Conservation (phyloP, 1,140 invertebrate species). For the Solenopsis fugax region DNA sequence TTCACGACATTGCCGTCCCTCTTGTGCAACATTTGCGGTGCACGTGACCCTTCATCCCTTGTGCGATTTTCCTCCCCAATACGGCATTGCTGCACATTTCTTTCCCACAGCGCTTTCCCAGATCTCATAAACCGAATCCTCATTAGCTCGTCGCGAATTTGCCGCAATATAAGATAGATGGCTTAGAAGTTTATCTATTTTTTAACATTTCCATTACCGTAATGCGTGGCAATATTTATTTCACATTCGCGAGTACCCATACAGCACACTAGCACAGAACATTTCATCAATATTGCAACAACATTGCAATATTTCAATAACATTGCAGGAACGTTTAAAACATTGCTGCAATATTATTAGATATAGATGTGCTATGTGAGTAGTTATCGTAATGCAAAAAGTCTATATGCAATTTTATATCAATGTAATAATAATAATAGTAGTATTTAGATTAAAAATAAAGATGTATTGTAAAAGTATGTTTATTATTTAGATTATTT, state of each 20-base stretch:
- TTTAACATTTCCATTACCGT: conserved; percentile 7
- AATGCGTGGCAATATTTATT: conserved; percentile 34
- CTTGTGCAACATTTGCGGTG: conserved; percentile 41
- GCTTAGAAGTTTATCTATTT: background rate
- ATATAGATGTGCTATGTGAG: no score
- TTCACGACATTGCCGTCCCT: conserved; percentile 60
- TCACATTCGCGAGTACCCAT: background rate
- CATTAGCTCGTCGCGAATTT: conserved; percentile 11
- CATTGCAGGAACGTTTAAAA: no score
- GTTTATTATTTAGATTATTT: background rate
- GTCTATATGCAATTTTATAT: background rate
- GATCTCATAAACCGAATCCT: conserved; percentile 18
- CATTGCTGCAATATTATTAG: no score
- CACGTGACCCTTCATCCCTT: conserved; percentile 73
- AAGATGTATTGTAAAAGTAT: background rate
- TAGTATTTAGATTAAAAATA: background rate
- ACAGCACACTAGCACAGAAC: no score
- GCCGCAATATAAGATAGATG: background rate
- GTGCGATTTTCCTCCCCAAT: conserved; percentile 59
- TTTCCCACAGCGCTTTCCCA: background rate
- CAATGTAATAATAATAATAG: background rate
- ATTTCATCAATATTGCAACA: no score
- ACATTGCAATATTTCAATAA: no score
- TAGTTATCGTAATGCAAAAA: background rate
- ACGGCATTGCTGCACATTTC: conserved; percentile 67